Evolutionary conservation across 1,140 invertebrate species (phyloP), one percentile per base, ranked within the genome.

Genomic region (Zeugodacus cucurbitae): DNA sequence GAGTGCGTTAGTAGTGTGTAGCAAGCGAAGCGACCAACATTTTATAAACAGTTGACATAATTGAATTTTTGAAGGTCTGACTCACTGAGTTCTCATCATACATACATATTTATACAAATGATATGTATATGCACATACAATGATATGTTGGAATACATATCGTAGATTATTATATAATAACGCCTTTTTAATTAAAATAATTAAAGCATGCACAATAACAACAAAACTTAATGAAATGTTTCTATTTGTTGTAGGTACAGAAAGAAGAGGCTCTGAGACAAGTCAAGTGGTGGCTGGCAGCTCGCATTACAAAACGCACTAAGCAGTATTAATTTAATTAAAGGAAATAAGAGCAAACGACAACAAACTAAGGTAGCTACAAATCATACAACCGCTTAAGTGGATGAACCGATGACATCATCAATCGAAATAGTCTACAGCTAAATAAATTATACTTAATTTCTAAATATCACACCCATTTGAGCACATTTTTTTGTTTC

Each of bases 271-370:
- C 41, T 82, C 44, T 48, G 8, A 32, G 26, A 26, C 41, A 29
- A 82, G 20, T 11, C 44, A 82, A 37, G 41, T 82, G 74, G 41
- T 82, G 10, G 44, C 74, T 82, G 7, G 37, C 41, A 82, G 41
- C 74, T 82, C 34, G 10, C 48, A 48, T 48, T 34, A 48, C n/a
- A 26, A 82, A 82, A 44, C 34, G 37, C 41, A 82, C 74, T 44
- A 17, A 82, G 59, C 86, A 87, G 86, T 87, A 87, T 87, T 87
- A 87, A 87, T 87, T 87, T 29, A 87, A 87, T 62, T 64, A 62
- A 64, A 87, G 48, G 20, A 26, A 82, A 82, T 82, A 78, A 82
- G 54, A 88, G 87, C 78, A 32, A 88, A 82, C 41, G 32, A 48
- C 8, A 82, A 26, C 41, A 82, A 82, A n/a, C 6, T 5, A 82